Evolutionary conservation across 2,888 invertebrate species (phyloP), one percentile per base, ranked within the genome.

Genomic region (Polydrusus pterygomalis): DNA sequence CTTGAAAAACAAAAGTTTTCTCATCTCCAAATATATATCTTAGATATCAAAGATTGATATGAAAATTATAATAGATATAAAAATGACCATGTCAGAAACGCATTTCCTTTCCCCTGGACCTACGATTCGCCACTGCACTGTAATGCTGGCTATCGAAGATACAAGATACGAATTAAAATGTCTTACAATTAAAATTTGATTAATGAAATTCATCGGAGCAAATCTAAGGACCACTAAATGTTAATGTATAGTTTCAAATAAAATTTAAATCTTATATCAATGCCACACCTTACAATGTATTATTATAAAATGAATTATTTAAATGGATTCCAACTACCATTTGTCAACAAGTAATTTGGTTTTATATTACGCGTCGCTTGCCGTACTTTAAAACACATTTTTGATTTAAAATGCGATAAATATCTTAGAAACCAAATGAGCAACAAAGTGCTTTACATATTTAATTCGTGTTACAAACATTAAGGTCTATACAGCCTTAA

Each of bases 371-470:
- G 40, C 25, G 38, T 58, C 34, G 34, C 65, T 43, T 43, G 38
- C 49, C 67, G 60, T 51, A 38, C 73, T 62, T 68, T 68, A 67
- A 74, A 74, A 62, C 68, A 68, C 25, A 65, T 74, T 71, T 71
- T 71, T 51, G 71, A 63, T 54, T 71, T 51, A 60, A 73, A 74
- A 67, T 51, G 40, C 58, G 73, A 74, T 74, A 60, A 60, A 67
- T 74, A 74, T 74, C 73, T 68, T 47, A 60, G 60, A 74, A 67
- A 58, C 47, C 38, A 58, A 67, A 60, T 67, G 67, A 51, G 38
- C 68, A 74, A 74, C 73, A 45, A 58, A 74, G 68, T 49, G 73
- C 25, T 74, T 71, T 74, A 74, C 73, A 74, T 68, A 74, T 60
- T 45, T 67, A 62, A 68, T 67, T 74, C 60, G 67, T 62, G 58